Conservation (phyloP, 2,113 vertebrate species). For the Aspidoscelis tigris region DNA sequence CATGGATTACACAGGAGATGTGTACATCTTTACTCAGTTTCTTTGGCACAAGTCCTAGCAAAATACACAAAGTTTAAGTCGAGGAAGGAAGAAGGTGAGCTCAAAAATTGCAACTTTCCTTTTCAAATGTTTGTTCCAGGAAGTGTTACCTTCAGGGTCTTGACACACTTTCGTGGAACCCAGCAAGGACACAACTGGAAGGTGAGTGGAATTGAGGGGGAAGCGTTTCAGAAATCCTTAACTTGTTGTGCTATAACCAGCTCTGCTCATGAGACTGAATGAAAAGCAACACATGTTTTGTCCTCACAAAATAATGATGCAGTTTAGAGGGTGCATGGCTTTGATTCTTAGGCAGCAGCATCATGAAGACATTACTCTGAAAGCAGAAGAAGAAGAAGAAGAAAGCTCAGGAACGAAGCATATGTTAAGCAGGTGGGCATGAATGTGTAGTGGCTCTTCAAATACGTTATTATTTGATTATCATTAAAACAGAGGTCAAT, state of each 20-base stretch:
- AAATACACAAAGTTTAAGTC: neutral
- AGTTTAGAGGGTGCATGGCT: neutral
- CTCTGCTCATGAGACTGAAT: neutral
- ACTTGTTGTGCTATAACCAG: neutral
- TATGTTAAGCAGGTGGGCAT: too few relatives aligned
- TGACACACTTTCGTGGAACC: neutral
- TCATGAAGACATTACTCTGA: neutral
- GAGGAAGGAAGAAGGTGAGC: too few relatives aligned
- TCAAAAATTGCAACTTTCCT: neutral
- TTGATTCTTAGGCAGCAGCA: neutral
- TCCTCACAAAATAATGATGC: neutral
- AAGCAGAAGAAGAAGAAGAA: too few relatives aligned
- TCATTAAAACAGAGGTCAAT: neutral
- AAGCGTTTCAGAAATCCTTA: too few relatives aligned
- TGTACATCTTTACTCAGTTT: neutral
- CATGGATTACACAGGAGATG: conserved; percentile 33
- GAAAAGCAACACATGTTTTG: neutral
- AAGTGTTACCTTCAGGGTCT: neutral
- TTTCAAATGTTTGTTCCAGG: neutral
- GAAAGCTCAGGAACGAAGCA: too few relatives aligned
- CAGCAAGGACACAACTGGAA: neutral
- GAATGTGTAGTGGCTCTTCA: neutral
- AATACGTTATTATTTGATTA: neutral
- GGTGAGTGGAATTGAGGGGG: too few relatives aligned
- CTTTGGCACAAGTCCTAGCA: neutral